Conservation (phyloP, 2,888 invertebrate species). For the Lamellibrachia satsuma region DNA sequence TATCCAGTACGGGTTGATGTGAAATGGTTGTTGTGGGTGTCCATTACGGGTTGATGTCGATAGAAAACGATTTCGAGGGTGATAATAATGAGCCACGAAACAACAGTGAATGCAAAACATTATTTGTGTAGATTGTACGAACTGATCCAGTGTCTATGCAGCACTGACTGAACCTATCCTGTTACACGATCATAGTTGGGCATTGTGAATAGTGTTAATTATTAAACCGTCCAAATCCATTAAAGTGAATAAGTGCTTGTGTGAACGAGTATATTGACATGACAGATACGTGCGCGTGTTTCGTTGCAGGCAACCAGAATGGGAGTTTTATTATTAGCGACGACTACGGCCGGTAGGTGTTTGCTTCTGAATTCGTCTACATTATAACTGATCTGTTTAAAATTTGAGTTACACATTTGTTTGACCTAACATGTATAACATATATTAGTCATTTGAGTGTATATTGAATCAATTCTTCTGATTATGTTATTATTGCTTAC, state of each 20-base stretch:
- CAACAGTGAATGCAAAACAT: too few species aligned
- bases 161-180: too few species aligned
- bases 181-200: too few species aligned
- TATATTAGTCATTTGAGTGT: too few species aligned
- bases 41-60: neutral
- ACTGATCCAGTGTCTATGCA: too few species aligned
- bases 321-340: slow-evolving; percentile 33
- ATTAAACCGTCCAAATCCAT: neutral
- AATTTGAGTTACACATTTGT: neutral
- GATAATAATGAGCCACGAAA: too few species aligned
- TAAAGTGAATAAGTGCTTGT: neutral
- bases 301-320: slow-evolving; percentile 34
- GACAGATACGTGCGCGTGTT: neutral
- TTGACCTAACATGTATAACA: too few species aligned
- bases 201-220: too few species aligned
- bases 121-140: too few species aligned
- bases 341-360: slow-evolving; percentile 30
- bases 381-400: neutral
- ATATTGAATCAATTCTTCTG: too few species aligned
- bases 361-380: neutral
- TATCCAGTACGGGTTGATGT: neutral
- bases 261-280: neutral
- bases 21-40: neutral
- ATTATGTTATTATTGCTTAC: too few species aligned
- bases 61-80: neutral